Base-by-base conservation (phyloP, 1,140 invertebrate species). In the Lepidotrigona ventralis region DNA sequence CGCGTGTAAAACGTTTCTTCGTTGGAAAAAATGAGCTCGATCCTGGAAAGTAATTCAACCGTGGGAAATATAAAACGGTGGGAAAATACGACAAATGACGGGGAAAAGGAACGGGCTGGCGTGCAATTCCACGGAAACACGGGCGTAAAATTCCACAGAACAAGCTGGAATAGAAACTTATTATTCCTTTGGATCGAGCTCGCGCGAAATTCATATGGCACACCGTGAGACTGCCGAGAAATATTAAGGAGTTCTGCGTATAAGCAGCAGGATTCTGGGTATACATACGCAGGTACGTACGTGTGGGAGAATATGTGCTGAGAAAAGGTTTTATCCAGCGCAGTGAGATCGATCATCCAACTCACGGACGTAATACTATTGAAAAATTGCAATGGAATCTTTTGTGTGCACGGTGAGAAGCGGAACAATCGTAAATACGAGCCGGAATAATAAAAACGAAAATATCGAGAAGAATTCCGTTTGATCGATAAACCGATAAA, bases 171-270 rank as follows among this genome's bases (percentile, higher is more conserved):
- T 85, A 78, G 78, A 77, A 82, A 84, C 82, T 88, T 89, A 89
- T 88, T 88, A 85, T 89, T 83, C 73, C 68, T 80, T 83, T 77
- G 76, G 78, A 88, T 89, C 63, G 83, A 79, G 79, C 78, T 60
- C 68, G 72, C 79, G 70, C 46, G 56, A 46, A 75, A 79, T 58
- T 56, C 72, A 87, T 77, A 80, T 64, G 69, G 54, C 39, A 66
- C 58, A n/a, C 68, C 66, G 56, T 46, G 60, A 46, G 60, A 85
- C 81, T 80, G 81, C 63, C 53, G 76, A 73, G 69, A 86, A 88
- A 88, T 88, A 89, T 85, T 83, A 83, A 83, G 85, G 54, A 81
- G 79, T 6, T 64, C n/a, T 8, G 51, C 58, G 63, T 75, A 73
- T 69, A 84, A 88, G 75, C 69, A 63, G 23, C 63, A 33, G 46